Evolutionary conservation across 2,888 invertebrate genomes (phyloP).

Genomic region (Odiellus spinosus): DNA sequence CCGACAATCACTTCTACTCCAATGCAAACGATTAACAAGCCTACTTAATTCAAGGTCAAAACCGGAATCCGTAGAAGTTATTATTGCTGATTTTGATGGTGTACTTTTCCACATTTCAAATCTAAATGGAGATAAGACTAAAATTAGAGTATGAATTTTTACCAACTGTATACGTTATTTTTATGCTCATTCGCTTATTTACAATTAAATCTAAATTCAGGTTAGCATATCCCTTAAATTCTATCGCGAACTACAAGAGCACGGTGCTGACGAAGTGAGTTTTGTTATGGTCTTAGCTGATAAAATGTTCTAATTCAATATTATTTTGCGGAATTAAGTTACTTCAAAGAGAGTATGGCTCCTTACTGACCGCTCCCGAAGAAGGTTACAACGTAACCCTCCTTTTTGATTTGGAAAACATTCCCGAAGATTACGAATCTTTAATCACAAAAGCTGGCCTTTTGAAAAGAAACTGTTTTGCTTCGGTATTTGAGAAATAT

Average conservation of each 20-base stretch:
- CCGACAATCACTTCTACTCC: too few relatives aligned
- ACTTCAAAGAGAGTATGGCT: conserved; percentile 79
- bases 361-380: conserved; percentile 57
- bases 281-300: neutral
- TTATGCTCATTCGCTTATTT: too few relatives aligned
- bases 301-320: neutral
- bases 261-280: conserved; percentile 77
- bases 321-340: conserved; percentile 38
- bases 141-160: conserved; percentile 66
- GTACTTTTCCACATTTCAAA: conserved; percentile 97
- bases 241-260: conserved; percentile 92
- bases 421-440: conserved; percentile 76
- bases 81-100: conserved; percentile 95
- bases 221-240: conserved; percentile 97
- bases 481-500: conserved; percentile 98
- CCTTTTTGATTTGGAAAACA: conserved; percentile 75
- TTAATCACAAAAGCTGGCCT: conserved; percentile 82
- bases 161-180: neutral
- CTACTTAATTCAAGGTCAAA: conserved; percentile 51
- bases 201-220: conserved; percentile 34
- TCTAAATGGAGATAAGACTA: conserved; percentile 86
- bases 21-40: too few relatives aligned
- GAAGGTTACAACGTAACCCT: conserved; percentile 92
- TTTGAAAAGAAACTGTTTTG: conserved; percentile 95
- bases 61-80: conserved; percentile 86